Evolutionary conservation across 2,113 vertebrate species (phyloP).

Genomic region (Anolis carolinensis): DNA sequence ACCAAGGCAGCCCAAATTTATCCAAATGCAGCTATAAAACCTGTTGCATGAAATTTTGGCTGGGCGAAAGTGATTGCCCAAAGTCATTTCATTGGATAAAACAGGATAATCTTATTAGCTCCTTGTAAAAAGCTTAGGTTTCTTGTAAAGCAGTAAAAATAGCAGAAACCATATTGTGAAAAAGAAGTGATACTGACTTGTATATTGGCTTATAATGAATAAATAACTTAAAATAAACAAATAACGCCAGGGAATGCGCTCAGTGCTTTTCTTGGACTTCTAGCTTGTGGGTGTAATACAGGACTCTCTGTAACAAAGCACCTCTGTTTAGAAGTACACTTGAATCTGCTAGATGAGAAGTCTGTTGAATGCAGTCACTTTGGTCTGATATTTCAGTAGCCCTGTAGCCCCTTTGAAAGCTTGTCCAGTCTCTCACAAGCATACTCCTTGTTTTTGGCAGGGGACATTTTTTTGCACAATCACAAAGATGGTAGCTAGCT

Average conservation of each 20-base stretch:
- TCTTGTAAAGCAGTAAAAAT: background rate
- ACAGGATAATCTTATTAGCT: too few species aligned
- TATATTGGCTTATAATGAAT: background rate
- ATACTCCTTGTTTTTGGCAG: conserved; percentile 38
- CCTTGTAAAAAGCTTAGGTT: background rate
- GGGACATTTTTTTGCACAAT: background rate
- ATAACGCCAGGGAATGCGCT: conserved; percentile 4
- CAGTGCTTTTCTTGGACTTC: background rate
- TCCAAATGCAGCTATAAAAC: background rate
- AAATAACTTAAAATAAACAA: background rate
- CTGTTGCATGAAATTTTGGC: background rate
- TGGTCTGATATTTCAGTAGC: conserved; percentile 54
- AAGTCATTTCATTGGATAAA: background rate
- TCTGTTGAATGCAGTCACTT: conserved; percentile 55
- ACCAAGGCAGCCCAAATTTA: background rate
- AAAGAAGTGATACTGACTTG: background rate
- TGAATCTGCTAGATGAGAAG: conserved; percentile 34
- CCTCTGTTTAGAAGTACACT: conserved; percentile 4
- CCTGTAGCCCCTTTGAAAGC: conserved; percentile 57
- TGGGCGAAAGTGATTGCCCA: background rate
- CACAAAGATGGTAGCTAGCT: too few species aligned
- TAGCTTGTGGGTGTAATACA: conserved; percentile 20
- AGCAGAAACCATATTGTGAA: background rate
- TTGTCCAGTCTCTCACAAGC: background rate
- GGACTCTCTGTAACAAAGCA: conserved; percentile 31